Evolutionary conservation across 2,113 vertebrate species (phyloP).

Genomic region (Octodon degus): DNA sequence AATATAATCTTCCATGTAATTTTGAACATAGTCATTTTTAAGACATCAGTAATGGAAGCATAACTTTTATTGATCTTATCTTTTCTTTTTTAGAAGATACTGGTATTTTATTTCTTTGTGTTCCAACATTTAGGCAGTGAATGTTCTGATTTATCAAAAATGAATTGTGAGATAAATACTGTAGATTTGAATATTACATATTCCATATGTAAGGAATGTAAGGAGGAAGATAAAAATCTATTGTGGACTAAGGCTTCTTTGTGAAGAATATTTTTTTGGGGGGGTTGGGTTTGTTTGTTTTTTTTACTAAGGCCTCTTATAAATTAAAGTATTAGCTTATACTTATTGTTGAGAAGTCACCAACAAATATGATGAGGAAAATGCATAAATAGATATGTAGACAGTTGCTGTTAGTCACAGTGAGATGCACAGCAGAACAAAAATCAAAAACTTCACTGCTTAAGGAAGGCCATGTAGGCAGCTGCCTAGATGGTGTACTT

Average conservation of each 20-base stretch:
- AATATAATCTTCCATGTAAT: not conserved
- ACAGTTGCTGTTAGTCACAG: not conserved
- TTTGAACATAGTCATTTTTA: not conserved
- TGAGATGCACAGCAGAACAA: not conserved
- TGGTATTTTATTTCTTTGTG: not conserved
- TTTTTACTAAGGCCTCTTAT: not conserved
- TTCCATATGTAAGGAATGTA: not conserved
- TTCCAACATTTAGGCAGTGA: not conserved
- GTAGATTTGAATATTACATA: not conserved
- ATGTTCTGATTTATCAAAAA: not conserved
- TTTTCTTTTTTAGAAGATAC: not conserved
- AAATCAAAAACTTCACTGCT: not conserved
- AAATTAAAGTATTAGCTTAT: constrained; percentile 47
- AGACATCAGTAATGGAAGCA: not conserved
- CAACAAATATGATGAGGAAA: not conserved
- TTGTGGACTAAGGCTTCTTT: not conserved
- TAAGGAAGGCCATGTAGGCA: not conserved
- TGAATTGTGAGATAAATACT: not conserved
- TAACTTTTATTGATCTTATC: not conserved
- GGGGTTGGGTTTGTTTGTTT: no score
- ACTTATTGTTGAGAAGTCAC: not conserved
- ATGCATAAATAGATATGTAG: constrained; percentile 21
- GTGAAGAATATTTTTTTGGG: not conserved
- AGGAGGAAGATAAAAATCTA: not conserved
- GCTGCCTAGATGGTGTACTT: not conserved